phyloP scores from a whole-genome alignment of 2,888 invertebrate genomes.

The Colletes collaris region DNA sequence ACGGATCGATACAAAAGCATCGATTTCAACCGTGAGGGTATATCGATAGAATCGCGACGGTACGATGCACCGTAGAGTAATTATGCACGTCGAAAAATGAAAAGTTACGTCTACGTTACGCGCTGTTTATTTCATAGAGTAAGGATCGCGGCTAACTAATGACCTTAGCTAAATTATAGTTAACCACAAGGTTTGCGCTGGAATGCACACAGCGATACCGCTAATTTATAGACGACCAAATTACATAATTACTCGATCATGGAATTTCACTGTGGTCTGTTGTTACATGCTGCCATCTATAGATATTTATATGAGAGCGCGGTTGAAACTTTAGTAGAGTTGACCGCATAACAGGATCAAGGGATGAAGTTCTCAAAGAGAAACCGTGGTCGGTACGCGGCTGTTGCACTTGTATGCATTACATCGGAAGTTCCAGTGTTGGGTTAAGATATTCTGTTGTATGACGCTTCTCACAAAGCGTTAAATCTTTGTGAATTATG shows the following conservation, averaged over 20 bases:
- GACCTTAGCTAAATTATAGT: slow-evolving; percentile 31
- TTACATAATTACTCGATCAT: slow-evolving; percentile 47
- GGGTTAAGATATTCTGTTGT: slow-evolving; percentile 44
- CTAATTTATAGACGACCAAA: slow-evolving; percentile 34
- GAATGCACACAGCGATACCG: slow-evolving; percentile 19
- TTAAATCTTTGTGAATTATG: slow-evolving; percentile 46
- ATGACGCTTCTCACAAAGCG: slow-evolving; percentile 1
- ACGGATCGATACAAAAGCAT: no score
- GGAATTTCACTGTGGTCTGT: slow-evolving; percentile 48
- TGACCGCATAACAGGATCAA: slow-evolving; percentile 64
- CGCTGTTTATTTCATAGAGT: neutral
- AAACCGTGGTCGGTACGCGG: slow-evolving; percentile 15
- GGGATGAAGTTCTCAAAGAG: slow-evolving; percentile 59
- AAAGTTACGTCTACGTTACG: neutral
- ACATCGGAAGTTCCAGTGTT: slow-evolving; percentile 39
- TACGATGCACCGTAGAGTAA: no score
- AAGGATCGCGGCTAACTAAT: neutral
- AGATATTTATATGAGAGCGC: slow-evolving; percentile 61
- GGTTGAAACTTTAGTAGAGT: slow-evolving; percentile 58
- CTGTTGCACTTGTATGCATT: slow-evolving; percentile 43
- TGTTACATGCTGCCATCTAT: slow-evolving; percentile 27
- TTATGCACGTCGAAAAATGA: neutral
- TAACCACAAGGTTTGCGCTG: slow-evolving; percentile 20
- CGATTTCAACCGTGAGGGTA: no score
- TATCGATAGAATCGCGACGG: no score